phyloP scores from a whole-genome alignment of 2,888 invertebrate species.

The Cataglyphis altisquamis region DNA sequence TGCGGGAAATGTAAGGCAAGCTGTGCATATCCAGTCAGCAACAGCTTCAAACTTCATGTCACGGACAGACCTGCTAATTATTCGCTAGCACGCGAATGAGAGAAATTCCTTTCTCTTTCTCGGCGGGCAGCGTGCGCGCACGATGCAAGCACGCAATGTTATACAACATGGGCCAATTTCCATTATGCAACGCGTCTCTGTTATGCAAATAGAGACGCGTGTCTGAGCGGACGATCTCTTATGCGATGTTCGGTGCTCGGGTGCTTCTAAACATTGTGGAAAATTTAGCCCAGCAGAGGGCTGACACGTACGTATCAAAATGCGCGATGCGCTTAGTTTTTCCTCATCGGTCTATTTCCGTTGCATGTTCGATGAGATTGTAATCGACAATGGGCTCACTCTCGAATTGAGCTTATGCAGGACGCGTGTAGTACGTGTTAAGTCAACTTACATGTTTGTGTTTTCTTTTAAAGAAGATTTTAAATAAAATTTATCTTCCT shows the following conservation, averaged over 20 bases:
- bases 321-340: slow-evolving; percentile 29
- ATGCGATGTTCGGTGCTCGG: slow-evolving; percentile 65
- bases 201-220: slow-evolving; percentile 79
- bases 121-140: slow-evolving; percentile 36
- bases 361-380: slow-evolving; percentile 76
- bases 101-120: slow-evolving; percentile 77
- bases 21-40: slow-evolving; percentile 61
- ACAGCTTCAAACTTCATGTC: slow-evolving; percentile 71
- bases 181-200: slow-evolving; percentile 75
- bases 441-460: not conserved
- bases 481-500: not conserved
- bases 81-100: slow-evolving; percentile 75
- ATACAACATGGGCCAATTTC: slow-evolving; percentile 71
- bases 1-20: slow-evolving; percentile 53
- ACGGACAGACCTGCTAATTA: slow-evolving; percentile 74
- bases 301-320: slow-evolving; percentile 42
- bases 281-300: slow-evolving; percentile 46
- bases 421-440: slow-evolving; percentile 23
- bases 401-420: slow-evolving; percentile 1
- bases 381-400: slow-evolving; percentile 73
- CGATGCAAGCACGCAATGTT: slow-evolving; percentile 66
- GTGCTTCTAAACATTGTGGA: slow-evolving; percentile 51
- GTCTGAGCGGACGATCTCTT: slow-evolving; percentile 65
- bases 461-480: not conserved
- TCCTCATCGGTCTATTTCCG: slow-evolving; percentile 47